These are phyloP conservation scores for Florisuga fusca DNA, from an alignment of 2,797 vertebrate genomes.

Conservation along the genomic window DNA sequence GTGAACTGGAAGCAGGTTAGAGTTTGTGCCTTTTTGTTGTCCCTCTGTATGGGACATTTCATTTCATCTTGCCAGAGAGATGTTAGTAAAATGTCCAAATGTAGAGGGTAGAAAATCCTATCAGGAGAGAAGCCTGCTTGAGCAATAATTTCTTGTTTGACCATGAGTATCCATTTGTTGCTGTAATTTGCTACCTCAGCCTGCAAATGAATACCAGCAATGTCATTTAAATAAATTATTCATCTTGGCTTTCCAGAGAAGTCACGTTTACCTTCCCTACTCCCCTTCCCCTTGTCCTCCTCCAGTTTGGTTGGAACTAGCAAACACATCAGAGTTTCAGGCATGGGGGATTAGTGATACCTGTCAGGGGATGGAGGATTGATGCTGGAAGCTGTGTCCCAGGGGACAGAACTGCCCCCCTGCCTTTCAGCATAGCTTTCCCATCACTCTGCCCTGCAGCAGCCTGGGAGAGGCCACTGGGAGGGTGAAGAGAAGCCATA, in stretches of 20 bases:
- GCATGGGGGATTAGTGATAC: neutral
- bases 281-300: neutral
- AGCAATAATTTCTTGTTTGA: neutral
- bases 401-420: fast-evolving
- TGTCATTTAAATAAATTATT: neutral
- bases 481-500: neutral
- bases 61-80: neutral
- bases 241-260: neutral
- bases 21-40: neutral
- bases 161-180: fast-evolving
- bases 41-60: neutral
- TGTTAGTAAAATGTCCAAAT: neutral
- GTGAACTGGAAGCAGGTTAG: neutral
- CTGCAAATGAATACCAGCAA: neutral
- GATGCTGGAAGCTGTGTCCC: neutral
- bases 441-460: fast-evolving
- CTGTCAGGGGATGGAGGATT: fast-evolving
- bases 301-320: neutral
- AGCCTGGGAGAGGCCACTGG: neutral
- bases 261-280: neutral
- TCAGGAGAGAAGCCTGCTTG: neutral
- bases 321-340: neutral
- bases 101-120: neutral
- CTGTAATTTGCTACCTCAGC: neutral
- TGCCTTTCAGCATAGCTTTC: neutral